Base-by-base conservation (phyloP, 1,140 invertebrate species). In the Drosophila trapezifrons region DNA sequence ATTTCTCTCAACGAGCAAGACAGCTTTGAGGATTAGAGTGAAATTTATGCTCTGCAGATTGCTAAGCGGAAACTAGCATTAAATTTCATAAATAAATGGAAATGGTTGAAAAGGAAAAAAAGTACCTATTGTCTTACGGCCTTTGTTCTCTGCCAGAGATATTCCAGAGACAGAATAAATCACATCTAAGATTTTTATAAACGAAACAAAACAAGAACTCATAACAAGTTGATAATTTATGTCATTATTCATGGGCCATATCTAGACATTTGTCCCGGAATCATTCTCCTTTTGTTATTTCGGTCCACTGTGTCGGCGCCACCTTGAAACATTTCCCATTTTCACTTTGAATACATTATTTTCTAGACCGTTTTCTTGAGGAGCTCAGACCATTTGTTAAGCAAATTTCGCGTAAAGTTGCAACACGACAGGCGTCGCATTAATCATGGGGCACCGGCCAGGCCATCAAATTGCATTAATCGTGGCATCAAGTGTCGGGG, bases 391-490 rank as follows among this genome's bases (percentile, higher is more conserved):
- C 81, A 84, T 84, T 87, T 86, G 83, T 87, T 82, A 60, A 71
- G 71, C 82, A 82, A 87, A 86, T 87, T 85, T 78, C 35, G 56
- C 62, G 59, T 51, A 85, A 86, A 72, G 63, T 79, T 82, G 79
- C 76, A 65, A 71, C 83, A 72, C 45, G 75, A 83, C 75, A 76
- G 65, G 40, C 78, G 47, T 7, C 60, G 47, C 83, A 86, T 86
- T 86, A 87, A 86, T 87, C 83, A 86, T 83, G 66, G 63, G 2
- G 1, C 49, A n/a, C 29, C 5, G 29, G 51, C 35, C 51, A 37
- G 51, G 25, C 66, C 84, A 86, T 86, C 83, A 83, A 87, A 76
- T 73, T 78, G 79, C 43, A 77, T 64, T 86, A 82, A 78, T 82
- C 65, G 70, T 13, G 46, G 75, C 59, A 40, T 82, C 78, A 82